These are phyloP conservation scores for Terebella lapidaria DNA, from an alignment of 2,888 invertebrate species.

Conservation along the genomic window DNA sequence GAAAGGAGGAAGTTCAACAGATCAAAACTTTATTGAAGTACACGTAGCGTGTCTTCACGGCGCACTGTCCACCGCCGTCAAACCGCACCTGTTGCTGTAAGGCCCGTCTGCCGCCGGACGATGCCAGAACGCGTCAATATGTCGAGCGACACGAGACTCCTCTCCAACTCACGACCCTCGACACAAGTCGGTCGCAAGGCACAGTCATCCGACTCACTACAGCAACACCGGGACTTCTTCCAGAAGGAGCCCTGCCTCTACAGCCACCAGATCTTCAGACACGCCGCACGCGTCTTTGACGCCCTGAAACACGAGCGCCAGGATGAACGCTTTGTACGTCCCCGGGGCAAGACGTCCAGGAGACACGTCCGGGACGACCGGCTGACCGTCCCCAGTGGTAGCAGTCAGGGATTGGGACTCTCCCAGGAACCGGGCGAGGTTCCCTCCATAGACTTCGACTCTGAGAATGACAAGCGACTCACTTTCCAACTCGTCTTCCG, in stretches of 20 bases:
- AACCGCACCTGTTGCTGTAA: too few species aligned
- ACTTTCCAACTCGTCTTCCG: constrained; percentile 43
- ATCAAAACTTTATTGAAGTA: too few species aligned
- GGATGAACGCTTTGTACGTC: constrained; percentile 17
- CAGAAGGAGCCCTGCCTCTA: constrained; percentile 28
- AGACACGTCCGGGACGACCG: neutral
- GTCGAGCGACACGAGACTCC: too few species aligned
- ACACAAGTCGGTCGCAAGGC: too few species aligned
- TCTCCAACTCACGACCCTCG: too few species aligned
- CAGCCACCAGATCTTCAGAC: constrained; percentile 34
- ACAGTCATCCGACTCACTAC: too few species aligned
- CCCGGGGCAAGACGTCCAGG: neutral
- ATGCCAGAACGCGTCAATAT: too few species aligned
- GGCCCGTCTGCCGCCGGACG: too few species aligned
- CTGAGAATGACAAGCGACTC: constrained; percentile 38
- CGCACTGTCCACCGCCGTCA: too few species aligned
- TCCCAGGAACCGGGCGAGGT: constrained; percentile 5
- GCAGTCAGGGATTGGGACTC: too few species aligned
- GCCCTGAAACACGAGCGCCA: constrained; percentile 31
- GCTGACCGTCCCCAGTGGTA: constrained; percentile 29
- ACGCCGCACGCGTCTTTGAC: constrained; percentile 37
- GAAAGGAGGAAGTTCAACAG: too few species aligned
- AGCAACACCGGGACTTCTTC: constrained; percentile 23
- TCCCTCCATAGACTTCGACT: constrained; percentile 29
- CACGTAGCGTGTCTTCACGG: too few species aligned